A percentile compares a stretch with the other conserved stretches of the same genome.
Conservation (phyloP, 2,888 invertebrate species). For the Theretra japonica region DNA sequence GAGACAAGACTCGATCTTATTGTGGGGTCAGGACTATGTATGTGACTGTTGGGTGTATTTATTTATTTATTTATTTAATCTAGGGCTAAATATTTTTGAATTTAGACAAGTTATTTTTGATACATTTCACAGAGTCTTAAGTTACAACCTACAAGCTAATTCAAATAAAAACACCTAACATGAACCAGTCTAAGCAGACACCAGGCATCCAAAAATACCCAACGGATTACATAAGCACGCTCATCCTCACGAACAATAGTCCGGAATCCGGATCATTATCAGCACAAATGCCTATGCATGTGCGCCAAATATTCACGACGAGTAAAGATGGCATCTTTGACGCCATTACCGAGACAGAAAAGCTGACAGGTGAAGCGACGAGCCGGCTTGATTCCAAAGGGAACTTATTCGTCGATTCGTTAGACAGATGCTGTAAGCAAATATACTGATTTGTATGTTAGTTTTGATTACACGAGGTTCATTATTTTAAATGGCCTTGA, state of each 20-base stretch:
- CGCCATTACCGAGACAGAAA: slow-evolving; percentile 54
- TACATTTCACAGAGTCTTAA: too few relatives aligned
- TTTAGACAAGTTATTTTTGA: too few relatives aligned
- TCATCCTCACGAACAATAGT: slow-evolving; percentile 1
- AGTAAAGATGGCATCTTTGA: slow-evolving; percentile 54
- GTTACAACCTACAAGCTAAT: neutral
- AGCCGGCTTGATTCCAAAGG: slow-evolving; percentile 52
- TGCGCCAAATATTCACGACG: slow-evolving; percentile 32
- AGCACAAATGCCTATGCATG: slow-evolving; percentile 10
- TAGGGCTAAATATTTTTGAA: too few relatives aligned
- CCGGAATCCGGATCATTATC: slow-evolving; percentile 20
- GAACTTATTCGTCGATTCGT: slow-evolving; percentile 48
- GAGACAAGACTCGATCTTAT: too few relatives aligned
- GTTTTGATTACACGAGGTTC: neutral
- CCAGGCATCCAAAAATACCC: neutral
- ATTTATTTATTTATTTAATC: too few relatives aligned
- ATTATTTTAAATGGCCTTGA: slow-evolving; percentile 6
- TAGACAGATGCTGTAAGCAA: slow-evolving; percentile 60
- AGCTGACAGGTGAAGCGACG: slow-evolving; percentile 54
- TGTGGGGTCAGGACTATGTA: too few relatives aligned
- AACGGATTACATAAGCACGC: neutral
- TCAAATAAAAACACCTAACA: neutral
- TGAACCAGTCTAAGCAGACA: neutral
- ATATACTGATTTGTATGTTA: slow-evolving; percentile 41
- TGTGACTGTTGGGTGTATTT: too few relatives aligned